phyloP scores from a whole-genome alignment of 2,797 vertebrate genomes.

The Muscicapa comitata region DNA sequence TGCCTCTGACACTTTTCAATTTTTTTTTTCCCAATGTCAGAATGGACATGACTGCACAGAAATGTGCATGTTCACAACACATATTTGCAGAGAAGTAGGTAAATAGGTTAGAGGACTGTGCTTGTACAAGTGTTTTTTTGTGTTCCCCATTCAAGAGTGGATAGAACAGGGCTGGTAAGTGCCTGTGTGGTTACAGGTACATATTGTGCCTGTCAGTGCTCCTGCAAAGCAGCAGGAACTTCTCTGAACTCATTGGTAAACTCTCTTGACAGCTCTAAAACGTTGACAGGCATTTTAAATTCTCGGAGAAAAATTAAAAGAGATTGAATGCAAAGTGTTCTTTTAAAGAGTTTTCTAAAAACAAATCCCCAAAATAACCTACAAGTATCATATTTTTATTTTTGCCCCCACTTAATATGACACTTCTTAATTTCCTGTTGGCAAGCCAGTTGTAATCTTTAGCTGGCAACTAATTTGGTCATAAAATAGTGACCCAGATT shows the following conservation, averaged over 20 bases:
- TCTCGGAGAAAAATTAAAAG: neutral
- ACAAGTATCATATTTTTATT: neutral
- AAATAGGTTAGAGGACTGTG: neutral
- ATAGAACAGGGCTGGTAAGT: neutral
- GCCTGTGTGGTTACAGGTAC: neutral
- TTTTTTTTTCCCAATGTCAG: no score
- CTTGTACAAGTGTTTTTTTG: neutral
- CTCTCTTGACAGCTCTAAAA: neutral
- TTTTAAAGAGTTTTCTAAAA: neutral
- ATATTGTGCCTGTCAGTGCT: neutral
- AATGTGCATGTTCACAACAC: fast-evolving
- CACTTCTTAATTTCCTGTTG: slow-evolving; percentile 46
- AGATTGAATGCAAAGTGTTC: neutral
- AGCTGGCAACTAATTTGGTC: slow-evolving; percentile 40
- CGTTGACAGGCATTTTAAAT: neutral
- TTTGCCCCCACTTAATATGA: neutral
- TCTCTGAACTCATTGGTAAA: neutral
- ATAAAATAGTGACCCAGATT: slow-evolving; percentile 55
- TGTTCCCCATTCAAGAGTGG: neutral
- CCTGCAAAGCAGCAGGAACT: neutral
- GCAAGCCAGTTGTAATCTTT: slow-evolving; percentile 34
- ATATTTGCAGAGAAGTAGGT: neutral
- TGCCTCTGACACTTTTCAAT: neutral
- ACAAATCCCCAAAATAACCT: neutral
- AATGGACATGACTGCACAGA: neutral